These are phyloP conservation scores for Channallabes apus DNA, from an alignment of 2,797 vertebrate genomes.

Conservation along the genomic window DNA sequence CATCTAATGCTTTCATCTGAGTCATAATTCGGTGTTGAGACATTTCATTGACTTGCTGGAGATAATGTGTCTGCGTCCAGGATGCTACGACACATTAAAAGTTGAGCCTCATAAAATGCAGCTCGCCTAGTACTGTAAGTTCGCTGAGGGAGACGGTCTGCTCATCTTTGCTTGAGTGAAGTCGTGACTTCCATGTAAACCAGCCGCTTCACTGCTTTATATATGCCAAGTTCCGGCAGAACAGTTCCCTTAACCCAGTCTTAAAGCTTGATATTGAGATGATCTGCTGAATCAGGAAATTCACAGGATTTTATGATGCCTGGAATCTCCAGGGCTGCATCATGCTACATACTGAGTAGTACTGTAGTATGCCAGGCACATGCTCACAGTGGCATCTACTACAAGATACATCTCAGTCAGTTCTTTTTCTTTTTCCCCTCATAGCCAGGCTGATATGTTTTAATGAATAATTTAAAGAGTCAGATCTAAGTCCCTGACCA, in stretches of 20 bases:
- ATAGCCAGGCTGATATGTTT: constrained; percentile 54
- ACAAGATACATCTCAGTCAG: constrained; percentile 32
- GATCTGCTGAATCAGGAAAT: neutral
- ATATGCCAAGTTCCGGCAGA: neutral
- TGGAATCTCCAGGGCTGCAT: neutral
- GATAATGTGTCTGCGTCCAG: constrained; percentile 3
- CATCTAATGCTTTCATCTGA: constrained; percentile 1
- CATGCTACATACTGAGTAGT: neutral
- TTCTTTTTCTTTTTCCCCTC: constrained; percentile 55
- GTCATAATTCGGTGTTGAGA: neutral
- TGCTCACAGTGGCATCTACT: neutral
- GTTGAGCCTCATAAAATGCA: neutral
- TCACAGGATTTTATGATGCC: neutral
- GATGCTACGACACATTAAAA: constrained; percentile 1
- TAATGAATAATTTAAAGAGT: constrained; percentile 72
- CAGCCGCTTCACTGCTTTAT: neutral
- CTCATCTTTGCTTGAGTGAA: constrained; percentile 6
- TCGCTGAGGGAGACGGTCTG: neutral
- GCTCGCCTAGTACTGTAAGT: constrained; percentile 1
- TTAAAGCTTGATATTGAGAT: neutral
- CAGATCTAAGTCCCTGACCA: constrained; percentile 40
- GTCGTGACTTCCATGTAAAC: constrained; percentile 5
- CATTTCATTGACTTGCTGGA: constrained; percentile 8
- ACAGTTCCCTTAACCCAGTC: neutral
- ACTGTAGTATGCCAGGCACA: neutral